Evolutionary conservation across 2,797 vertebrate genomes (phyloP).

Genomic region (Rachycentron canadum): DNA sequence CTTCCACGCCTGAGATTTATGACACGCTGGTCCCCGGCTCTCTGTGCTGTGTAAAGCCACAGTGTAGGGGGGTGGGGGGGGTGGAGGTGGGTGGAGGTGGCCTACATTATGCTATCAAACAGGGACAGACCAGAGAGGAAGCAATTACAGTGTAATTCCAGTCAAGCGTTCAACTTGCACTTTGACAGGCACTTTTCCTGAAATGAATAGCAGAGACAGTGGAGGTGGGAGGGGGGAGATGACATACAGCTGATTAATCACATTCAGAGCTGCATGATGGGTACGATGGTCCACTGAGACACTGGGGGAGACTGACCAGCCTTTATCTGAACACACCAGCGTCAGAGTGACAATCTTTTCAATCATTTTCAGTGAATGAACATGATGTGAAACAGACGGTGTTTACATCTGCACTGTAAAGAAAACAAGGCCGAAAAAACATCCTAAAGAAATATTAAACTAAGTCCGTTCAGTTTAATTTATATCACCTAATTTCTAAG

Average conservation of each 20-base stretch:
- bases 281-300: neutral
- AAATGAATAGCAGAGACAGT: conserved; percentile 38
- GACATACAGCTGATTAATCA: conserved; percentile 53
- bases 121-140: conserved; percentile 45
- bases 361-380: too few species aligned
- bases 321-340: too few species aligned
- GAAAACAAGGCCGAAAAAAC: too few species aligned
- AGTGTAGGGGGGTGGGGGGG: neutral
- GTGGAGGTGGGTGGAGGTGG: neutral
- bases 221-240: conserved; percentile 1
- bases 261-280: conserved; percentile 36
- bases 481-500: too few species aligned
- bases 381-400: too few species aligned
- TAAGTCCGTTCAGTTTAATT: too few species aligned
- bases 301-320: too few species aligned
- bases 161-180: conserved; percentile 40
- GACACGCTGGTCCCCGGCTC: conserved; percentile 25
- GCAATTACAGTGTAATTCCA: conserved; percentile 68
- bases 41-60: conserved; percentile 32
- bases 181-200: conserved; percentile 55
- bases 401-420: too few species aligned
- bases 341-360: too few species aligned
- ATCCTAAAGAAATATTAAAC: too few species aligned
- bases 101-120: conserved; percentile 52
- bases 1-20: conserved; percentile 76